Evolutionary conservation across 2,888 invertebrate species (phyloP).

Genomic region (Thecophora atra): DNA sequence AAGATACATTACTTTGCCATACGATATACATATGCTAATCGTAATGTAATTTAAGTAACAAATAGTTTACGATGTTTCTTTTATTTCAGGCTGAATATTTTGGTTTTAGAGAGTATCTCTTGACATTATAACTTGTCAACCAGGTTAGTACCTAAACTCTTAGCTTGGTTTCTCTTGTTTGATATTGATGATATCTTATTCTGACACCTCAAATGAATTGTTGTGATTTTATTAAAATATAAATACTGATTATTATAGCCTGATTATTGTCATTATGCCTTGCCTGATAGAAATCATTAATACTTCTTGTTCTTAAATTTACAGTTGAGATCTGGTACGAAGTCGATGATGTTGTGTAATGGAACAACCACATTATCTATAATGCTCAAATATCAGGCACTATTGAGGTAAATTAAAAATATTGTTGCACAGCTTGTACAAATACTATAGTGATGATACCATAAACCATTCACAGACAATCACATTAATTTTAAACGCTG

Average conservation of each 20-base stretch:
- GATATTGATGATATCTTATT: conserved; percentile 57
- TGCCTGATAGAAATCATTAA: neutral
- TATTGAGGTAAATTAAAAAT: no score
- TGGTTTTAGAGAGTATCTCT: neutral
- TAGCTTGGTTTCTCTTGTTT: conserved; percentile 2
- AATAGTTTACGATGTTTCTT: no score
- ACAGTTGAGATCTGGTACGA: neutral
- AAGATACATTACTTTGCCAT: conserved; percentile 43
- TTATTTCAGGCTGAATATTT: neutral
- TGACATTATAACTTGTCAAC: no score
- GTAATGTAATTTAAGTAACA: no score
- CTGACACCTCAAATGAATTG: conserved; percentile 65
- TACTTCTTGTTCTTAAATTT: neutral
- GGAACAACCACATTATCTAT: no score
- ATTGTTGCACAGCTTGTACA: neutral
- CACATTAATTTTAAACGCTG: conserved; percentile 54
- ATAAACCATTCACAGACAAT: conserved; percentile 63
- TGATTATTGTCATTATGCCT: no score
- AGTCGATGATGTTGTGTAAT: no score
- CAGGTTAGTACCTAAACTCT: no score
- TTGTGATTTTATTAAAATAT: conserved; percentile 57
- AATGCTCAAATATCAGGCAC: no score
- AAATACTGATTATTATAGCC: neutral
- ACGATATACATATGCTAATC: no score
- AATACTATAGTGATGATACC: conserved; percentile 54